Conservation (phyloP, 2,797 vertebrate genomes). For the Onychomys arenicola region DNA sequence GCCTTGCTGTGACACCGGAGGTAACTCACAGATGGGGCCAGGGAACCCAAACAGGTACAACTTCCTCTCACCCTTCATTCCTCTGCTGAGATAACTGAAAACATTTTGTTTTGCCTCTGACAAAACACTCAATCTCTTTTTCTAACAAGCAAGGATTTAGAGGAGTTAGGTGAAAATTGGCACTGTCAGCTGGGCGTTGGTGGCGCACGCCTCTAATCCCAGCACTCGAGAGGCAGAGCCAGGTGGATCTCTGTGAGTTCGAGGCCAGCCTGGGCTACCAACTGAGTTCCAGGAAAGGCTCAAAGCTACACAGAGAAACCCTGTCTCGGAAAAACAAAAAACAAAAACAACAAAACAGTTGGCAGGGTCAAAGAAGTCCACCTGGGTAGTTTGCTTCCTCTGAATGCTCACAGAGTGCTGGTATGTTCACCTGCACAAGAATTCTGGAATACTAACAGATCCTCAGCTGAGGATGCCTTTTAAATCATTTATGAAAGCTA, state of each 20-base stretch:
- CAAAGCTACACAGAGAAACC: too few relatives aligned
- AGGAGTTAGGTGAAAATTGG: neutral
- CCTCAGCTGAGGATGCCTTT: neutral
- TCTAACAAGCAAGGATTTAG: neutral
- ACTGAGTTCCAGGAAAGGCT: too few relatives aligned
- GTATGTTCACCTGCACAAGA: neutral
- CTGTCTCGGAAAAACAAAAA: too few relatives aligned
- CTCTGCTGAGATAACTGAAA: neutral
- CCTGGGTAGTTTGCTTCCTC: neutral
- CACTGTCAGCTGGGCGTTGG: too few relatives aligned
- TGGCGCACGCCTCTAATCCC: too few relatives aligned
- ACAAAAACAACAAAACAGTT: too few relatives aligned
- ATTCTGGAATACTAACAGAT: neutral
- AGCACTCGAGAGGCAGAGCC: too few relatives aligned
- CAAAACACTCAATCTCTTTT: neutral
- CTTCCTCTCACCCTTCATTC: neutral
- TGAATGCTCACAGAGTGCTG: neutral
- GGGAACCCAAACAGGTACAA: neutral
- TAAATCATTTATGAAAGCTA: neutral
- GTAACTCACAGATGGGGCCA: neutral
- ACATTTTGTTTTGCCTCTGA: neutral
- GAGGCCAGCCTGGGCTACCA: too few relatives aligned
- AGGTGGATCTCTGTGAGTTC: too few relatives aligned
- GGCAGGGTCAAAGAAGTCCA: neutral
- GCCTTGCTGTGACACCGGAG: neutral